Evolutionary conservation across 2,797 vertebrate species (phyloP), one percentile per base, ranked within the genome.

Genomic region (Halcyon leucocephala): DNA sequence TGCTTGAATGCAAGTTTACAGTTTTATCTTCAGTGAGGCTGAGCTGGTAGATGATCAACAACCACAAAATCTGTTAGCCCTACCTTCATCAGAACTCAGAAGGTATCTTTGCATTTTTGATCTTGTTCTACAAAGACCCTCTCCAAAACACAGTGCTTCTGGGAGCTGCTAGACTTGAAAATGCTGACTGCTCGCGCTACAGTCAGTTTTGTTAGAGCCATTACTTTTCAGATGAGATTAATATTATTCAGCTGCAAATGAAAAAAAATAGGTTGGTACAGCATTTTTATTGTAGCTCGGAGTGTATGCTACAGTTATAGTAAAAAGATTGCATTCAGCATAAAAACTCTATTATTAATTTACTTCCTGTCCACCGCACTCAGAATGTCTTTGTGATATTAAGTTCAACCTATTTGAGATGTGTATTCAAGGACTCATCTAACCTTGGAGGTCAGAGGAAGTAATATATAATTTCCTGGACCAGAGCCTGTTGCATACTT

Each of bases 221-320:
- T 66, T 86, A 76, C 82, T 92, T 97, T 95, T 93, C 92, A 93
- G 85, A 96, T 83, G 82, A 96, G 91, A 92, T 96, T 93, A 95
- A 86, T 94, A 86, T 83, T 96, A 86, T 91, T 86, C 85, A 76
- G 28, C 61, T 88, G 89, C 58, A 95, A 91, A 92, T 95, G 64
- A 69, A 91, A 87, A 92, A 93, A 85, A 79, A 26, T 44, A 58
- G 46, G 55, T 95, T 76, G 73, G 31, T 88, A 46, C 87, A 93
- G 91, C 73, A 82, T 39, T 96, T 93, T 90, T 79, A 91, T 91
- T 93, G 87, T 91, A 86, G 39, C 31, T 88, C 62, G 48, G 37
- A 95, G 44, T 52, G 55, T n/a, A 55, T 72, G 64, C 35, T 67
- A 42, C 2, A 2, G 54, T 72, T 93, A 71, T 8, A 86, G 42